Evolutionary conservation across 2,888 invertebrate genomes (phyloP), one percentile per base, ranked within the genome.

Genomic region (Caenorhabditis macrosperma): DNA sequence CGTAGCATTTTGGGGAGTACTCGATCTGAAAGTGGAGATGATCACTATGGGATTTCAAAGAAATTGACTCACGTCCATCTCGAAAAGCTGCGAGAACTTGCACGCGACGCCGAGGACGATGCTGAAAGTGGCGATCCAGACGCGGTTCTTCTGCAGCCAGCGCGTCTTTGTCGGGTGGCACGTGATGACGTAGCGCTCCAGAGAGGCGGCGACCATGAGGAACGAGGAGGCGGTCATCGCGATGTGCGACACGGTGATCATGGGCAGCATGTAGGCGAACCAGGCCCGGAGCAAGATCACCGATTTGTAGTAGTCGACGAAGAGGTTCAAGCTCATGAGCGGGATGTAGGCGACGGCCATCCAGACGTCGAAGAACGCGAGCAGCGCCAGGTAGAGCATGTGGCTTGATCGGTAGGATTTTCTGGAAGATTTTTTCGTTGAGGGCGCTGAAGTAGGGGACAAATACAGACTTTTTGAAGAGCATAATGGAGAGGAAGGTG

Each of bases 171-270:
- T 71, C 0, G 82, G 82, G 67, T 76, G 61, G 9, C 81, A 82
- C 6, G 88, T 88, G 28, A 87, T 78, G 41, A 79, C 72, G 64
- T 85, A 89, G 41, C 88, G 50, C 48, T 89, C 89, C 55, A 88
- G 79, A 12, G 85, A 83, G 7, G 89, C 89, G 5, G 88, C 88
- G 22, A 88, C 84, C 79, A 89, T 90, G 5, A 89, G 74, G 68
- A 89, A 89, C 5, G 88, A 86, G 22, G 88, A 87, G 4, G 89
- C 85, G 12, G 89, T 89, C 82, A 89, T 88, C 26, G 87, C 88
- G 9, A 89, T 88, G 72, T 89, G 89, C 7, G 88, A 88, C 48
- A 90, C 82, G 1, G 89, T 90, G 41, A 89, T 82, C 85, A 89
- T 85, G 17, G 88, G 89, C 26, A 88, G 79, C 88, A 89, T 88